Percentiles rank a stretch among this genome's conserved stretches.
phyloP scores from a whole-genome alignment of 2,113 vertebrate genomes.

The human (Homo sapiens) region GRCh38 chr5:40409501-40410000 shows the following conservation, averaged over 20 bases:
- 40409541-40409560: not conserved
- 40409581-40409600: not conserved
- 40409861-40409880: not conserved
- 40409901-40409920: not conserved
- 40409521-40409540: not conserved
- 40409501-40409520: not conserved
- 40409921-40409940: not conserved
- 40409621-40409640: not conserved
- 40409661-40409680: not conserved
- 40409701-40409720: not conserved
- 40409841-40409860: not conserved
- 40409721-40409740: not conserved
- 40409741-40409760: not conserved
- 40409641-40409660: not conserved
- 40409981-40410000: not conserved
- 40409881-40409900: not conserved
- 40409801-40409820: not conserved
- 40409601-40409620: not conserved
- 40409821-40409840: not conserved
- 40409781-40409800: rapidly evolving
- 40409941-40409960: not conserved
- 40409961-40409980: not conserved
- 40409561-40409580: not conserved
- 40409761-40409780: not conserved
- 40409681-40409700: not conserved